A percentile compares a stretch with the other conserved stretches of the same genome.
Evolutionary conservation across 2,113 vertebrate genomes (phyloP).

Genomic region (Oreotrochilus melanogaster): DNA sequence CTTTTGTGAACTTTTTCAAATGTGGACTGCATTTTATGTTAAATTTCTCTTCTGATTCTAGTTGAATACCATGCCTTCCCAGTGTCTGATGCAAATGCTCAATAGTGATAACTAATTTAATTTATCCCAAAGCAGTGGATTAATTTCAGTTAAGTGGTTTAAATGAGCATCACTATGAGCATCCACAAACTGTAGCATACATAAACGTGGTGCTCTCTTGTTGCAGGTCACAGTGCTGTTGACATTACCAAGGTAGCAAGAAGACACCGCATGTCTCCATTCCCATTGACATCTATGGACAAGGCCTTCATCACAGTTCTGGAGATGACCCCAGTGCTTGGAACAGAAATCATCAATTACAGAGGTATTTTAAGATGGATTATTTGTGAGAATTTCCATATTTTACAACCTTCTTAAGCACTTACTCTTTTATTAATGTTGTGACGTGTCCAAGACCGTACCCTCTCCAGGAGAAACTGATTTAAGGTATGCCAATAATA

Average conservation of each 20-base stretch:
- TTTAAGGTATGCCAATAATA: neutral
- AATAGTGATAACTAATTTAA: neutral
- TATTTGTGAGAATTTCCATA: neutral
- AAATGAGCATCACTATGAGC: neutral
- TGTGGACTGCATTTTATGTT: neutral
- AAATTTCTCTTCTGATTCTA: neutral
- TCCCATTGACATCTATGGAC: conserved; percentile 99
- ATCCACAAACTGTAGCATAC: neutral
- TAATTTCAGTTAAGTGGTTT: neutral
- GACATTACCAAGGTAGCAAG: conserved; percentile 99
- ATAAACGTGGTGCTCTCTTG: conserved; percentile 19
- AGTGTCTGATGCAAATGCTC: neutral
- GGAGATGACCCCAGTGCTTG: conserved; percentile 98
- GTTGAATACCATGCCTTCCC: neutral
- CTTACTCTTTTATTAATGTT: neutral
- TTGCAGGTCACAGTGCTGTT: conserved; percentile 96
- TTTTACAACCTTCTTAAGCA: neutral
- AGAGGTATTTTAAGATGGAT: conserved; percentile 84
- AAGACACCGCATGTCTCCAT: conserved; percentile 98
- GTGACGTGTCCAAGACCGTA: neutral
- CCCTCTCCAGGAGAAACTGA: neutral
- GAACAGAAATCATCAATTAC: conserved; percentile 99
- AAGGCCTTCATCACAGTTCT: conserved; percentile 99
- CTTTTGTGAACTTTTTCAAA: neutral
- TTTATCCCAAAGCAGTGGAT: neutral